Conservation (phyloP, 92 coral and sea anemone species). For the Heliopora coerulea region DNA sequence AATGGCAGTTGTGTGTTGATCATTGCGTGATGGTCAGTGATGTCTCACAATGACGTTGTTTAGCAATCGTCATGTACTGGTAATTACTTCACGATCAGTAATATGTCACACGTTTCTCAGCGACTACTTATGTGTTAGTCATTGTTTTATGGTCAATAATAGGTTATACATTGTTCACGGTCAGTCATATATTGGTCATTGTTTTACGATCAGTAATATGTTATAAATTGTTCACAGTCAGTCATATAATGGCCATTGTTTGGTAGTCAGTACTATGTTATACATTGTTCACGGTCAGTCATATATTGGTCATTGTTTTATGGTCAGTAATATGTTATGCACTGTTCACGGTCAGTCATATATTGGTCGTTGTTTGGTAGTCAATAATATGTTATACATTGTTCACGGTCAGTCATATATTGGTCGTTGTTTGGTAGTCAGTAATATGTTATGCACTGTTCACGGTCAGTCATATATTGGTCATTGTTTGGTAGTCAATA, state of each 20-base stretch:
- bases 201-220: not conserved
- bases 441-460: not conserved
- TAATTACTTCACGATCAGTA: not conserved
- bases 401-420: not conserved
- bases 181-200: not conserved
- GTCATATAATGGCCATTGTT: not conserved
- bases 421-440: not conserved
- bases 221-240: not conserved
- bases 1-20: conserved; percentile 1
- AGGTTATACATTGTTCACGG: too few relatives aligned
- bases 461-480: not conserved
- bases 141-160: not conserved
- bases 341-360: not conserved
- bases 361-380: not conserved
- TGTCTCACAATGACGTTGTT: too few relatives aligned
- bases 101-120: not conserved
- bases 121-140: not conserved
- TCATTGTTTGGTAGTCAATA: not conserved
- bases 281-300: not conserved
- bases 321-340: not conserved
- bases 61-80: not conserved
- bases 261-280: not conserved
- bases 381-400: too few relatives aligned
- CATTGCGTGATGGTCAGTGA: not conserved
- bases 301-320: not conserved